Evolutionary conservation across 2,888 invertebrate species (phyloP).

Genomic region (Papilio demoleus): DNA sequence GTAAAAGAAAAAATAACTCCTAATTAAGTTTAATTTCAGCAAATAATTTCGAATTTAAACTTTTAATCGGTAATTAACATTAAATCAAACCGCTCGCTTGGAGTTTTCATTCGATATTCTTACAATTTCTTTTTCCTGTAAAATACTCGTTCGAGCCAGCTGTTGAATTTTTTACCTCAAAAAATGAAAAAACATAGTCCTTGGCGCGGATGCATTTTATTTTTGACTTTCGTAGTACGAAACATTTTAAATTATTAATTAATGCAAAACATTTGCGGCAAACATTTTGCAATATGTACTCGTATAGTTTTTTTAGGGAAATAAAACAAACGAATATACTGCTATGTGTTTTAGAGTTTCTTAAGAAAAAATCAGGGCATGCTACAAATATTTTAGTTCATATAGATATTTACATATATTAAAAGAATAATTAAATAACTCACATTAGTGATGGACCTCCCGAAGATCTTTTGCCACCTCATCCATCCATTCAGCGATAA

Average conservation of each 20-base stretch:
- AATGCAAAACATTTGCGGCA: background rate
- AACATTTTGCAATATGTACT: background rate
- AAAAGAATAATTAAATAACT: too few species aligned
- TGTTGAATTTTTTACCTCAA: constrained; percentile 10
- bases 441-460: too few species aligned
- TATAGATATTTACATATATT: too few species aligned
- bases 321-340: background rate
- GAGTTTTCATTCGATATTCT: constrained; percentile 14
- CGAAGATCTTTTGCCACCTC: too few species aligned
- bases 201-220: constrained; percentile 15
- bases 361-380: too few species aligned
- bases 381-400: too few species aligned
- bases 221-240: constrained; percentile 3
- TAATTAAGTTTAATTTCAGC: too few species aligned
- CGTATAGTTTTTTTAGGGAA: background rate
- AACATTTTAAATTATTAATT: constrained; percentile 21
- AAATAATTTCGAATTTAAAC: too few species aligned
- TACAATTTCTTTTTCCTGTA: constrained; percentile 4
- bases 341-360: background rate
- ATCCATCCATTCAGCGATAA: too few species aligned
- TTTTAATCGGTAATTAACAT: background rate
- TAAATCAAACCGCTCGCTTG: constrained; percentile 13
- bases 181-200: background rate
- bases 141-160: constrained; percentile 5
- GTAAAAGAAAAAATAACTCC: too few species aligned